Conservation (phyloP, 2,888 invertebrate species). For the Ophion ellenae region DNA sequence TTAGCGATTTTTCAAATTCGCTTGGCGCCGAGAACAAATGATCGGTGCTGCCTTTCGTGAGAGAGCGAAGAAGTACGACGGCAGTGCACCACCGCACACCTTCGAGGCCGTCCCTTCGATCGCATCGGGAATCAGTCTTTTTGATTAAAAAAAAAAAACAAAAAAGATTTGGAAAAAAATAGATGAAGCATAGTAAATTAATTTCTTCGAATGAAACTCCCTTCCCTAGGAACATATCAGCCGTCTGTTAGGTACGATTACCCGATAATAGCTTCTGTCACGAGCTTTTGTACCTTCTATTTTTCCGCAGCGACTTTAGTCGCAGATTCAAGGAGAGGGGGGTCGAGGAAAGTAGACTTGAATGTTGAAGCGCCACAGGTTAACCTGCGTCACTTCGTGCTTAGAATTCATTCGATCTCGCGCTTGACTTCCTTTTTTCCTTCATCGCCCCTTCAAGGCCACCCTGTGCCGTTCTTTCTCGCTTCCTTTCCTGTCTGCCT, state of each 20-base stretch:
- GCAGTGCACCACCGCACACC: background rate
- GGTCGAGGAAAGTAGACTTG: background rate
- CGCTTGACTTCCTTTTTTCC: background rate
- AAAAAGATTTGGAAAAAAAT: too few species aligned
- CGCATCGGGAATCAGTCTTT: background rate
- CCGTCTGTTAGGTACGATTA: too few species aligned
- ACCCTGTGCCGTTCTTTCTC: slow-evolving; percentile 1
- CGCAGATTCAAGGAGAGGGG: background rate
- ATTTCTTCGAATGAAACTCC: too few species aligned
- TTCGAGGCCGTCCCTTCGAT: background rate
- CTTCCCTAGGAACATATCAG: too few species aligned
- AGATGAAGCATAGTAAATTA: too few species aligned
- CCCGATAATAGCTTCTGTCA: too few species aligned
- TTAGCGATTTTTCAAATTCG: slow-evolving; percentile 5
- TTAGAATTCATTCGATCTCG: slow-evolving; percentile 23
- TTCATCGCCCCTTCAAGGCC: slow-evolving; percentile 26
- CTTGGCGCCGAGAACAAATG: background rate
- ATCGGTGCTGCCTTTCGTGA: slow-evolving; percentile 3
- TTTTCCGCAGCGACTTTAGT: background rate
- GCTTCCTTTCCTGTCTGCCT: slow-evolving; percentile 15
- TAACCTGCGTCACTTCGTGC: slow-evolving; percentile 18
- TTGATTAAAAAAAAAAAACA: too few species aligned
- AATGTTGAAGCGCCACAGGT: slow-evolving; percentile 1
- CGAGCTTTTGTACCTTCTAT: background rate
- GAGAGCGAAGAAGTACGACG: background rate